Conservation (phyloP, 2,113 vertebrate species). For the Siphamia tubifer region DNA sequence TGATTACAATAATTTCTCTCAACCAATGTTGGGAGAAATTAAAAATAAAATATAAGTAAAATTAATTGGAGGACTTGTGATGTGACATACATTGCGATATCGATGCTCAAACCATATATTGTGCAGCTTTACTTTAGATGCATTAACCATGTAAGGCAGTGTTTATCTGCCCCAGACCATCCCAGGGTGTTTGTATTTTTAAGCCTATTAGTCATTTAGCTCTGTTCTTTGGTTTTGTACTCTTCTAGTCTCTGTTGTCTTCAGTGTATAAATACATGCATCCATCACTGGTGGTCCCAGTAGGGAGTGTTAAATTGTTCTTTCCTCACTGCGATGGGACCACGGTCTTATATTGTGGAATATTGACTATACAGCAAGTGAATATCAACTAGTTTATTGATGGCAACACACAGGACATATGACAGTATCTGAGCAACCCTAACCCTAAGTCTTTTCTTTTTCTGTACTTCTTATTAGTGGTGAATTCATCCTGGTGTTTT, state of each 20-base stretch:
- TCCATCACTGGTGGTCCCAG: not conserved
- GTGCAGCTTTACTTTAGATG: no score
- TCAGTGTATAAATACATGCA: not conserved
- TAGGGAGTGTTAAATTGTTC: not conserved
- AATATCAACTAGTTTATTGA: not conserved
- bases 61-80: no score
- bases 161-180: no score
- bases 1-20: no score
- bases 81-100: no score
- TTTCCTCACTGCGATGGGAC: not conserved
- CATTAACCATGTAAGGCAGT: no score
- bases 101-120: no score
- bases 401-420: not conserved
- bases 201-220: no score
- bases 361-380: not conserved
- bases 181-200: no score
- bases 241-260: not conserved
- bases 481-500: conserved; percentile 1
- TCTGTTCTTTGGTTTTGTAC: no score
- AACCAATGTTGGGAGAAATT: no score
- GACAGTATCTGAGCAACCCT: conserved; percentile 10
- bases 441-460: not conserved
- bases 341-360: conserved; percentile 13
- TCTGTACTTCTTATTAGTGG: not conserved
- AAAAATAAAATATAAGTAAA: no score